Conservation (phyloP, 2,797 vertebrate genomes). For the Neostethus bicornis region DNA sequence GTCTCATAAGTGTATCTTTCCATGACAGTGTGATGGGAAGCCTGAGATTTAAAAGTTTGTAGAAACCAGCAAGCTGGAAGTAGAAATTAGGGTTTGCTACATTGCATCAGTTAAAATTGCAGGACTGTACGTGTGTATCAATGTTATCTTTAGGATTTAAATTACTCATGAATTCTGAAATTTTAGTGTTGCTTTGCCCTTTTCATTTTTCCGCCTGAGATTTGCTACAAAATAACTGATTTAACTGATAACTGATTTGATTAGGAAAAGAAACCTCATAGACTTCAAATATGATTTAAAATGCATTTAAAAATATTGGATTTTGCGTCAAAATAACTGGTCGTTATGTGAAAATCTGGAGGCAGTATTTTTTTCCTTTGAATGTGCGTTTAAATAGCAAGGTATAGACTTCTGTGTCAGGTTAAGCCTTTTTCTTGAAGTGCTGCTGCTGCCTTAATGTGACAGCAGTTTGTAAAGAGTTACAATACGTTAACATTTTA, state of each 20-base stretch:
- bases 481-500: no score
- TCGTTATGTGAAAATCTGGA: no score
- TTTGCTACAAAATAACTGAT: no score
- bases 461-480: no score
- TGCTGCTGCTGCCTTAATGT: no score
- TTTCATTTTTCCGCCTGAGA: conserved; percentile 27
- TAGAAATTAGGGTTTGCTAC: background rate
- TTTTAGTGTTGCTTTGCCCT: conserved; percentile 46
- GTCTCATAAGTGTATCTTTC: conserved; percentile 16
- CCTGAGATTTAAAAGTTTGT: conserved; percentile 25
- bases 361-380: no score
- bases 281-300: background rate
- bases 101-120: conserved; percentile 19
- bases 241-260: conserved; percentile 1
- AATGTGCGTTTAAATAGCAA: no score
- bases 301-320: background rate
- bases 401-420: no score
- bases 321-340: no score
- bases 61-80: conserved; percentile 9
- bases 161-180: conserved; percentile 44
- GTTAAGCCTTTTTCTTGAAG: no score
- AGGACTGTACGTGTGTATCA: conserved; percentile 15
- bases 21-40: conserved; percentile 17
- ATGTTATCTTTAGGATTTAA: conserved; percentile 7
- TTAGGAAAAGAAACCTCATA: background rate